Conservation (phyloP, 2,888 invertebrate genomes). For the Drosophila leonis region DNA sequence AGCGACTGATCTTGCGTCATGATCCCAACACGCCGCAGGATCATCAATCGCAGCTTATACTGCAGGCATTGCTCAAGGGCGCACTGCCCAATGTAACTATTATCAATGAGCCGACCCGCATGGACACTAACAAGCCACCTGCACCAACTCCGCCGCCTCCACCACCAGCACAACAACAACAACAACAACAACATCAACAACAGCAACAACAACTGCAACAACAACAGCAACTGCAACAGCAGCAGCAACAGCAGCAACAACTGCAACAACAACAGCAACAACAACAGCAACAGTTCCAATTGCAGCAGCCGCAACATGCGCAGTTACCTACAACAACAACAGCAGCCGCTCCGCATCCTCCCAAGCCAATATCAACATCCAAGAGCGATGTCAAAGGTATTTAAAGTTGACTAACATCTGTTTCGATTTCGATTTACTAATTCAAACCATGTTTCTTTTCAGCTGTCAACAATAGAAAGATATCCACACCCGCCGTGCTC, state of each 20-base stretch:
- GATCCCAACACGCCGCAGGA: slow-evolving; percentile 88
- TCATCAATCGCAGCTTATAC: slow-evolving; percentile 85
- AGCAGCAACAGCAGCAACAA: slow-evolving; percentile 31
- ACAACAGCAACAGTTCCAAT: slow-evolving; percentile 30
- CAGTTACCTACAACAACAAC: slow-evolving; percentile 34
- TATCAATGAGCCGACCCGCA: slow-evolving; percentile 83
- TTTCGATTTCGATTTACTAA: neutral
- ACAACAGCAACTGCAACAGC: slow-evolving; percentile 33
- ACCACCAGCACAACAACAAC: slow-evolving; percentile 32
- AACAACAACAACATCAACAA: slow-evolving; percentile 36
- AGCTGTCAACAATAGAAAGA: slow-evolving; percentile 57
- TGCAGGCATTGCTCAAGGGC: slow-evolving; percentile 85
- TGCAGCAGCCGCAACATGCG: slow-evolving; percentile 38
- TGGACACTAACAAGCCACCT: slow-evolving; percentile 59
- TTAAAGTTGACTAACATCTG: neutral
- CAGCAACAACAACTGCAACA: slow-evolving; percentile 41
- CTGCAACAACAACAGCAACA: slow-evolving; percentile 38
- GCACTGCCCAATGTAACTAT: slow-evolving; percentile 85
- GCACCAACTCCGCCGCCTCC: slow-evolving; percentile 35
- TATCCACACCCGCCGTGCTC: slow-evolving; percentile 30
- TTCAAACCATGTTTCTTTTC: slow-evolving; percentile 6
- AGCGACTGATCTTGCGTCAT: slow-evolving; percentile 88
- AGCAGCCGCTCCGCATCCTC: slow-evolving; percentile 36
- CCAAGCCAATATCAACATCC: slow-evolving; percentile 44
- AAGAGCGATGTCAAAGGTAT: slow-evolving; percentile 63